Evolutionary conservation across 2,888 invertebrate species (phyloP), one percentile per base, ranked within the genome.

Genomic region (Scaptomyza polygonia): DNA sequence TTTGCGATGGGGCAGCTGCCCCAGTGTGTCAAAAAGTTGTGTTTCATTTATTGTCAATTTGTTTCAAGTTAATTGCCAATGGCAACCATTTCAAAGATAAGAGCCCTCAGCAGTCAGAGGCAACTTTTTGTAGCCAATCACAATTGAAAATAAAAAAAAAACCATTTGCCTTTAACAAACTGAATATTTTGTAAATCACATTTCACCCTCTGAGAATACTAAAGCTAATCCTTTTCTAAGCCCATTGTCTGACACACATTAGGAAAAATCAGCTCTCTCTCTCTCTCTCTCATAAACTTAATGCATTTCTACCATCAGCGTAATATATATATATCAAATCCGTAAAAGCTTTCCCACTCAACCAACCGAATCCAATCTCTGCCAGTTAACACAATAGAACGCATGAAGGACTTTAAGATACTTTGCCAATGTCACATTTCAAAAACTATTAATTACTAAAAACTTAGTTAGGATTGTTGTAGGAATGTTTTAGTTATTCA

Each of bases 21-120:
- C 27, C 34, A 77, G 16, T 63, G 12, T 45, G 30, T 75, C 72
- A 70, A 75, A 77, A 82, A 77, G 79, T 79, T 79, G 63, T 53
- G 39, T 67, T 61, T 64, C 71, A 79, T 79, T 77, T 79, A 76
- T 82, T 79, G 79, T 75, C 82, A 81, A 75, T 79, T 77, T 77
- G 77, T 57, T 77, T 44, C 63, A 63, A 80, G 80, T 80, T 77
- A 80, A 80, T 76, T 76, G 80, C 55, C 74, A 72, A 62, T 58
- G 73, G 61, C 79, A 34, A 52, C 57, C 36, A 53, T 49, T 40
- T 48, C 54, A 71, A 43, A 47, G 56, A 51, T 43, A 42, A 27
- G 27, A 39, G 29, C n/a, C 25, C 55, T 42, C 29, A 14, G 16
- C 5, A 9, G 8, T 9, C 25, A 21, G 42, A 29, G 14, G 5